Evolutionary conservation across 2,113 vertebrate genomes (phyloP).

Genomic region (Ascaphus truei): DNA sequence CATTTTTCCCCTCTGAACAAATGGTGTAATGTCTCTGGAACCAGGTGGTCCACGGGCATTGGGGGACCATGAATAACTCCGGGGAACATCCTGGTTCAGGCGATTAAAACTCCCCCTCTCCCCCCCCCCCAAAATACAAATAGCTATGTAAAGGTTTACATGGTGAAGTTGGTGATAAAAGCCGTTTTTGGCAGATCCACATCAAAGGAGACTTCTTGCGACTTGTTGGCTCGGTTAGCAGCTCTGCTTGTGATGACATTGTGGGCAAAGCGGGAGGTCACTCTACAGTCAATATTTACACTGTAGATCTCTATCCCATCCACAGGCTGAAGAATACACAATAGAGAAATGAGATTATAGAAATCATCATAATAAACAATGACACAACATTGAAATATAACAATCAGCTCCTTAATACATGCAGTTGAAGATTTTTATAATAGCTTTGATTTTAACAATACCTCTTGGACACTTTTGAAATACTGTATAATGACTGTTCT

Average conservation of each 20-base stretch:
- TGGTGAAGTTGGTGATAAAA: slow-evolving; percentile 89
- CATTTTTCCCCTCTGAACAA: no score
- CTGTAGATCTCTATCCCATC: slow-evolving; percentile 74
- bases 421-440: no score
- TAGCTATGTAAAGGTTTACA: slow-evolving; percentile 77
- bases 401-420: no score
- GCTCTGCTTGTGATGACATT: slow-evolving; percentile 85
- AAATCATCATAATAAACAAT: no score
- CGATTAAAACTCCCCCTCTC: no score
- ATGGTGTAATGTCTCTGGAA: no score
- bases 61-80: accelerated
- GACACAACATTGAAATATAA: no score
- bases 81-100: background rate
- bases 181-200: slow-evolving; percentile 89
- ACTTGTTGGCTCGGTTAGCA: slow-evolving; percentile 65
- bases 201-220: slow-evolving; percentile 80
- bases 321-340: slow-evolving; percentile 48
- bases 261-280: slow-evolving; percentile 83
- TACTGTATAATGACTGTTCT: no score
- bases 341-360: no score
- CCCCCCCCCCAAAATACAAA: no score
- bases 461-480: no score
- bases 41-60: background rate
- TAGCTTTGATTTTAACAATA: no score
- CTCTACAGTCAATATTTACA: slow-evolving; percentile 81